Evolutionary conservation across 1,140 invertebrate genomes (phyloP), one percentile per base, ranked within the genome.

Genomic region (Heterodera carotae): DNA sequence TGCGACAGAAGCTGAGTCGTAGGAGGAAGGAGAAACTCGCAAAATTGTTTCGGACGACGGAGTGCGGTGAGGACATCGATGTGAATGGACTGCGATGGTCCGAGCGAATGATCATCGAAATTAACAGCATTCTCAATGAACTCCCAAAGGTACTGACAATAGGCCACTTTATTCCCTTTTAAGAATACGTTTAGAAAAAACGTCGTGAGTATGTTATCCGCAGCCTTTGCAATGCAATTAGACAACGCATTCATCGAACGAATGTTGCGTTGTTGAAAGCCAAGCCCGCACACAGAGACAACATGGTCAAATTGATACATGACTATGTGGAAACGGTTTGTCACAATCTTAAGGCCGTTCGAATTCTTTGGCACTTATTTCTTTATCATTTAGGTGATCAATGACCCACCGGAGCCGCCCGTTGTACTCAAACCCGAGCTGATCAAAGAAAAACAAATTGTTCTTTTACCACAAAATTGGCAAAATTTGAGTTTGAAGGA

Each of bases 321-420:
- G 72, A 74, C 27, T 74, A 74, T 64, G 56, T 74, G n/a, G 59
- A 31, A n/a, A 31, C 18, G 29, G 72, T 53, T 74, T n/a, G 6
- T 59, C 10, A 73, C 43, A n/a, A n/a, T n/a, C n/a, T 22, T 73
- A 15, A 12, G 25, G 64, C 18, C 62, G 15, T 31, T 27, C 39
- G n/a, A n/a, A n/a, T 31, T 33, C 27, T 25, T 25, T 29, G 39
- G 12, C 12, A 8, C 12, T 43, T 8, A 6, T 8, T 8, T 6
- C 6, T 43, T 43, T 43, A 43, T n/a, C n/a, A 36, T 15, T 39
- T 31, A 43, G 56, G 34, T 22, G 27, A 25, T 70, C 2, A 22
- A 29, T 64, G 56, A 62, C 22, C 8, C 48, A 60, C 22, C 10
- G n/a, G 72, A n/a, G 25, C 72, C 72, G 15, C 12, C 48, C n/a